Percentiles rank a stretch among this genome's conserved stretches.
phyloP scores from a whole-genome alignment of 2,888 invertebrate genomes.

The Acanthacorydalis orientalis region DNA sequence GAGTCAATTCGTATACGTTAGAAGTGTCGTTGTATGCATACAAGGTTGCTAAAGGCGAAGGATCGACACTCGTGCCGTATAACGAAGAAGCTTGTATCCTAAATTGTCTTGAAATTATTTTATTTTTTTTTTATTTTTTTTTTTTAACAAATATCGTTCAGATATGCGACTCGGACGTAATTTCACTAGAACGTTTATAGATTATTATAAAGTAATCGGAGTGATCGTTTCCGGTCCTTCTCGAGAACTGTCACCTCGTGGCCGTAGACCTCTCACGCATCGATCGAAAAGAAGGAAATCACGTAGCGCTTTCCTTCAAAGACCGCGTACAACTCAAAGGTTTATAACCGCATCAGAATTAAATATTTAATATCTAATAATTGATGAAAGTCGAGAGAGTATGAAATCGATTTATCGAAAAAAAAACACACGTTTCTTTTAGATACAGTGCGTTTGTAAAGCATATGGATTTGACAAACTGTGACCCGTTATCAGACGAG shows the following conservation, averaged over 20 bases:
- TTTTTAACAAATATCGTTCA: conserved; percentile 25
- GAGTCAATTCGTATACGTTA: conserved; percentile 75
- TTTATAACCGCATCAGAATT: too few relatives aligned
- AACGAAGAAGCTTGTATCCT: conserved; percentile 95
- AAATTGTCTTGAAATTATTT: background rate
- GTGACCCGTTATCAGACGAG: background rate
- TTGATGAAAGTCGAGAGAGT: too few relatives aligned
- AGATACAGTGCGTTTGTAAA: conserved; percentile 29
- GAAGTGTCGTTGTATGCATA: conserved; percentile 89
- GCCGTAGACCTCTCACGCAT: conserved; percentile 16
- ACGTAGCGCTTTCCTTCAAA: conserved; percentile 24
- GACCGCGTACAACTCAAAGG: conserved; percentile 26
- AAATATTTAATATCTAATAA: too few relatives aligned
- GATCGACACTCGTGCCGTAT: conserved; percentile 53
- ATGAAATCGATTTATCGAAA: too few relatives aligned
- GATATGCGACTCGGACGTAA: conserved; percentile 66
- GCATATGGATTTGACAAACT: conserved; percentile 28
- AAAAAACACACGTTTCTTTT: too few relatives aligned
- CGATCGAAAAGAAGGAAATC: conserved; percentile 17
- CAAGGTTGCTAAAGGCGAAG: conserved; percentile 44
- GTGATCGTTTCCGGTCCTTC: conserved; percentile 36
- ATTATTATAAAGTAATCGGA: conserved; percentile 64
- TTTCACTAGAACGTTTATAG: conserved; percentile 55
- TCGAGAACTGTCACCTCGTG: conserved; percentile 23
- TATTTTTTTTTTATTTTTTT: conserved; percentile 5